Evolutionary conservation across 2,888 invertebrate species (phyloP).

Genomic region (Odontothrips loti): DNA sequence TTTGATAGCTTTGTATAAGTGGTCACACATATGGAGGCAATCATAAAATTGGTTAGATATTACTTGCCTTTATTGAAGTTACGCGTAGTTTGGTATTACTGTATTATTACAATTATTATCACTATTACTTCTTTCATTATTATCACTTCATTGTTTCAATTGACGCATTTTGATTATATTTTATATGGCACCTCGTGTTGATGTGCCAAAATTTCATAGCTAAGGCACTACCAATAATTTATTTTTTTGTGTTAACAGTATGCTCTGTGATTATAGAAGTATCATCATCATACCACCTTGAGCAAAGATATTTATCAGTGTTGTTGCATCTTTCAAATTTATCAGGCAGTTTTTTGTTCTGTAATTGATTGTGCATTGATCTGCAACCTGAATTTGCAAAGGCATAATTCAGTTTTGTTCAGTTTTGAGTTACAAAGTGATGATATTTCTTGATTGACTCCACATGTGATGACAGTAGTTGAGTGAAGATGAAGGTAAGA

Average conservation of each 20-base stretch:
- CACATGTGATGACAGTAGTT: conserved; percentile 20
- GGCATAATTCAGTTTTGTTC: too few relatives aligned
- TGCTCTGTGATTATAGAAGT: not conserved
- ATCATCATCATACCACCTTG: not conserved
- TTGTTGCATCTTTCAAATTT: not conserved
- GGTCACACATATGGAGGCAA: conserved; percentile 26
- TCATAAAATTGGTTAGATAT: not conserved
- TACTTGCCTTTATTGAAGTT: not conserved
- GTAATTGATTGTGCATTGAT: too few relatives aligned
- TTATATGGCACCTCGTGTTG: not conserved
- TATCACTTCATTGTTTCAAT: not conserved
- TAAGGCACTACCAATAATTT: not conserved
- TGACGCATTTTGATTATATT: not conserved
- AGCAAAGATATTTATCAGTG: not conserved
- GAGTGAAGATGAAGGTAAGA: not conserved
- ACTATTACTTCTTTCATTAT: not conserved
- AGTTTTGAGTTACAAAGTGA: not conserved
- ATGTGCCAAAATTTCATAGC: not conserved
- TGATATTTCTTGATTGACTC: conserved; percentile 10
- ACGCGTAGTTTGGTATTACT: not conserved
- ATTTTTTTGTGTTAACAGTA: not conserved
- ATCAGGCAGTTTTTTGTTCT: not conserved
- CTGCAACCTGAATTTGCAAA: too few relatives aligned
- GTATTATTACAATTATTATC: not conserved
- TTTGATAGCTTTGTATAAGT: conserved; percentile 5